These are phyloP conservation scores for Tachysurus fulvidraco DNA, from an alignment of 2,113 vertebrate genomes.

Conservation along the genomic window DNA sequence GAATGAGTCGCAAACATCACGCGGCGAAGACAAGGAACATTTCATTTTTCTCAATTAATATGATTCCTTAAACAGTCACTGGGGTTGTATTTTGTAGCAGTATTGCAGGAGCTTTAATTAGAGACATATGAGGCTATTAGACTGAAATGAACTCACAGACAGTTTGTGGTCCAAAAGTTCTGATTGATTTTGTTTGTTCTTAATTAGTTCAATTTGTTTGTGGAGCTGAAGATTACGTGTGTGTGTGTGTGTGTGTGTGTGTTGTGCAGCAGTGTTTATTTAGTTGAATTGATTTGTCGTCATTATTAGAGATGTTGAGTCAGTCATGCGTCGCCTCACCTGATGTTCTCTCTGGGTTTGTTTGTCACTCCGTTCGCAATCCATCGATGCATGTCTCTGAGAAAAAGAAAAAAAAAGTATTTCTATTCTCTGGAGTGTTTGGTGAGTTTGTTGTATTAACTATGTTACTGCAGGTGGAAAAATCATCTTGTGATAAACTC, in stretches of 20 bases:
- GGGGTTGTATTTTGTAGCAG: neutral
- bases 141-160: neutral
- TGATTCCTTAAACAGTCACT: neutral
- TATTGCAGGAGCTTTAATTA: constrained; percentile 4
- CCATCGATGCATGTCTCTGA: neutral
- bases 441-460: constrained; percentile 33
- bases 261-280: neutral
- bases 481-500: neutral
- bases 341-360: constrained; percentile 26
- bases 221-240: neutral
- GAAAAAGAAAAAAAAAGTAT: neutral
- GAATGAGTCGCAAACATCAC: neutral
- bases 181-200: constrained; percentile 29
- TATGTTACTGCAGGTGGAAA: neutral
- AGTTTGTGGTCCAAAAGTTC: constrained; percentile 10
- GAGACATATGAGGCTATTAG: neutral
- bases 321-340: constrained; percentile 24
- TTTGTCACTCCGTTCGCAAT: neutral
- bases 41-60: neutral
- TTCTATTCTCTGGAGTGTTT: constrained; percentile 2
- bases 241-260: neutral
- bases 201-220: constrained; percentile 37
- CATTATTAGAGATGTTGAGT: constrained; percentile 31
- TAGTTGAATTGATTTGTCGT: constrained; percentile 39
- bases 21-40: neutral